Evolutionary conservation across 1,140 invertebrate genomes (phyloP), one percentile per base, ranked within the genome.

Genomic region (Drosophila bifasciata): DNA sequence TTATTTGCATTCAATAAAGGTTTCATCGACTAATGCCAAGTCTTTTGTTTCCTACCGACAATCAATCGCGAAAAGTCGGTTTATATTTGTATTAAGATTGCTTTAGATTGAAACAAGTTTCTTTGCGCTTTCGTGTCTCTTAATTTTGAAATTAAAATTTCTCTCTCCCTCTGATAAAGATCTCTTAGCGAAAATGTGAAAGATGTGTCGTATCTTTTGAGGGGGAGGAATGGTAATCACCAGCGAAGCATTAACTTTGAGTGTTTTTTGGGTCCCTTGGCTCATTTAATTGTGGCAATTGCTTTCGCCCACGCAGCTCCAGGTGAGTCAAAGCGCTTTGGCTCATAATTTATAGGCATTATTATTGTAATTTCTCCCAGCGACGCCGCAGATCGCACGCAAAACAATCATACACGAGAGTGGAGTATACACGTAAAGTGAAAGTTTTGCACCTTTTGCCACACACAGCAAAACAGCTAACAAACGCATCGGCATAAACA

Each of bases 361-460:
- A 86, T 88, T 81, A 88, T 88, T 77, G 73, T 81, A 88, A 88
- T 86, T 88, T 88, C 77, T 76, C 72, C 61, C 51, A 39, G n/a
- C n/a, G 7, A 58, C 55, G 70, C 49, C 68, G 43, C 60, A 68
- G 46, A 69, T 86, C 73, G 77, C 81, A 86, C 81, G 81, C 81
- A 88, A 86, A 78, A 86, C 80, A 85, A 84, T 84, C 74, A 84
- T 50, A 71, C 70, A n/a, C n/a, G n/a, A n/a, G n/a, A n/a, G n/a
- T n/a, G n/a, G n/a, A n/a, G n/a, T n/a, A 84, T 50, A 71, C 60
- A 83, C 32, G 32, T 83, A 71, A 83, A 86, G 83, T 86, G 83
- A 86, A 86, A 86, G 83, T 86, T 86, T 86, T 85, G 83, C 78
- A 88, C 83, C 78, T 85, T 76, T 70, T 68, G 64, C 49, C 40